Evolutionary conservation across 2,797 vertebrate genomes (phyloP).

Genomic region (Eospalax fontanierii): DNA sequence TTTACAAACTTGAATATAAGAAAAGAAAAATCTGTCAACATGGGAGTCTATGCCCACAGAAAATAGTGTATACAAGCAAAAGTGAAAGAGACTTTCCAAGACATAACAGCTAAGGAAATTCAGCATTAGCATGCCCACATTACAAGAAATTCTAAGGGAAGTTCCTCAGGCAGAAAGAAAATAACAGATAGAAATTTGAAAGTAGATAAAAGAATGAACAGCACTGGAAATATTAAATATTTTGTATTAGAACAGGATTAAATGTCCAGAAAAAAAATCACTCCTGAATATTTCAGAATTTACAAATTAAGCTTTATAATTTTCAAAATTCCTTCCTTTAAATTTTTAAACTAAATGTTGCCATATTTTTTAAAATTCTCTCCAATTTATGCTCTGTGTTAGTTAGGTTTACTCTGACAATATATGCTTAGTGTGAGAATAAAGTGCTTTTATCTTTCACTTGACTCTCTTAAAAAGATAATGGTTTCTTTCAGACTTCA

Average conservation of each 20-base stretch:
- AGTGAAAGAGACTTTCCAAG: neutral
- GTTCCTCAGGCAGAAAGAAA: neutral
- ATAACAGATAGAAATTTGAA: neutral
- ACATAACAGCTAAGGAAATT: neutral
- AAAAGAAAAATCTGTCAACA: neutral
- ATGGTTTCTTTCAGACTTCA: slow-evolving; percentile 63
- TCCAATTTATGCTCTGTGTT: slow-evolving; percentile 85
- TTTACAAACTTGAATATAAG: neutral
- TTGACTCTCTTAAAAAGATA: slow-evolving; percentile 21
- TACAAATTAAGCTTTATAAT: slow-evolving; percentile 85
- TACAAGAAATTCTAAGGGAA: neutral
- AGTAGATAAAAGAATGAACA: neutral
- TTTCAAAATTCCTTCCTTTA: slow-evolving; percentile 82
- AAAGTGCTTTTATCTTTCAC: neutral
- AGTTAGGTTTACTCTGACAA: no score
- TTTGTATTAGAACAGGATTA: slow-evolving; percentile 86
- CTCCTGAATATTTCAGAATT: slow-evolving; percentile 82
- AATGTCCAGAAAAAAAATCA: slow-evolving; percentile 85
- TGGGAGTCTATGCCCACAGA: neutral
- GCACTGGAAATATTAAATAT: neutral
- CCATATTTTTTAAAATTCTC: slow-evolving; percentile 86
- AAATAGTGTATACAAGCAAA: slow-evolving; percentile 13
- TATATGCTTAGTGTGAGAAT: no score
- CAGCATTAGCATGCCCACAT: neutral
- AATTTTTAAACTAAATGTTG: slow-evolving; percentile 87